These are phyloP conservation scores for Pomacea canaliculata DNA, from an alignment of 2,888 invertebrate genomes.

Conservation along the genomic window DNA sequence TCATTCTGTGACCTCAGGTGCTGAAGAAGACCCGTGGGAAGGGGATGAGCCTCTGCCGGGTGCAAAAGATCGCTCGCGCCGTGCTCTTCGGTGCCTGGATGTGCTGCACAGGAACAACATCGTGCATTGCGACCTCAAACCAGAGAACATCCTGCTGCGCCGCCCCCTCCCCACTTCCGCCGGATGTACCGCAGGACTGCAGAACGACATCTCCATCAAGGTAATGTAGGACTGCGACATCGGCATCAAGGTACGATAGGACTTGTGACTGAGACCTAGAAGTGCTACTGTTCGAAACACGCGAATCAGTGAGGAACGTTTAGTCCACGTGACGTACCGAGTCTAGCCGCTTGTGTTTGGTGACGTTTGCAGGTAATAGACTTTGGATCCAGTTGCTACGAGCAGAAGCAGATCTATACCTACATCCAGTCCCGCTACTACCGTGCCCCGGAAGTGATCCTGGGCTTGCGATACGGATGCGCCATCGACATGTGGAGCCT, in stretches of 20 bases:
- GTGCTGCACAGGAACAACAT: constrained; percentile 93
- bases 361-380: constrained; percentile 96
- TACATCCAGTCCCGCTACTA: constrained; percentile 99
- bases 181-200: not conserved
- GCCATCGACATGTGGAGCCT: constrained; percentile 72
- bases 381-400: constrained; percentile 99
- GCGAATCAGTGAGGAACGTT: no score
- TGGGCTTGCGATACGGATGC: constrained; percentile 96
- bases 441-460: constrained; percentile 95
- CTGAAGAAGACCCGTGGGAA: constrained; percentile 99
- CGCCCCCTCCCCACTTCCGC: constrained; percentile 7
- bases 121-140: constrained; percentile 99
- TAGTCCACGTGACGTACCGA: no score
- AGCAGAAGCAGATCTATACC: constrained; percentile 96
- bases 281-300: no score
- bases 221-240: constrained; percentile 81
- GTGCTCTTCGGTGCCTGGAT: constrained; percentile 95
- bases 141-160: constrained; percentile 92
- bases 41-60: constrained; percentile 95
- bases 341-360: no score
- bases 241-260: no score
- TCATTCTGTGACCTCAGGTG: constrained; percentile 77
- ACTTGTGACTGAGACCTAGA: no score
- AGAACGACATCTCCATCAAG: constrained; percentile 84
- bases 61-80: constrained; percentile 97